Evolutionary conservation across 2,888 invertebrate species (phyloP).

Genomic region (Liopterus haemorrhoidalis): DNA sequence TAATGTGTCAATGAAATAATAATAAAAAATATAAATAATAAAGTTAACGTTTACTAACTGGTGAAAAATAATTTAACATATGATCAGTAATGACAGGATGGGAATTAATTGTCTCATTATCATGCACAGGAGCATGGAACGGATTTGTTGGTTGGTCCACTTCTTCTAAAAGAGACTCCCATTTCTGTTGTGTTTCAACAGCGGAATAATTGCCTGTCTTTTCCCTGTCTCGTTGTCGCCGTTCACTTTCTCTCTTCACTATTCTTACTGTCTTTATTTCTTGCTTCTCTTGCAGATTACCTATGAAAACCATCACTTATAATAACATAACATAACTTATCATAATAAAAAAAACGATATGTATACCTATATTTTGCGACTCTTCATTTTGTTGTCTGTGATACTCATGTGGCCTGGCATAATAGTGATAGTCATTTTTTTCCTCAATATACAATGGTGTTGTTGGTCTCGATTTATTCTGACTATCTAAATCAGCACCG

Average conservation of each 20-base stretch:
- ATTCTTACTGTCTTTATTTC: conserved; percentile 91
- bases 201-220: conserved; percentile 45
- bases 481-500: conserved; percentile 49
- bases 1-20: background rate
- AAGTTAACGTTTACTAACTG: too few relatives aligned
- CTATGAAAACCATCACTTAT: conserved; percentile 22
- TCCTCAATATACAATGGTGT: conserved; percentile 60
- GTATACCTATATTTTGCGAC: conserved; percentile 6
- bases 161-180: conserved; percentile 45
- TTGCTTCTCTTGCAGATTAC: conserved; percentile 63
- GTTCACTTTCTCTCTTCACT: conserved; percentile 85
- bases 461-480: conserved; percentile 40
- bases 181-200: conserved; percentile 33
- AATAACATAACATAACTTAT: conserved; percentile 26
- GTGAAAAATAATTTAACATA: background rate
- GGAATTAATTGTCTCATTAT: conserved; percentile 5
- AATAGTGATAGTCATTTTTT: conserved; percentile 35
- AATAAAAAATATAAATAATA: too few relatives aligned
- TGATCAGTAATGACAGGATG: background rate
- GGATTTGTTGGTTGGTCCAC: conserved; percentile 31
- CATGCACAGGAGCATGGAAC: conserved; percentile 3
- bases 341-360: background rate
- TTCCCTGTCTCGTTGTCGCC: conserved; percentile 75
- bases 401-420: background rate
- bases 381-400: conserved; percentile 3